A percentile compares a stretch with the other conserved stretches of the same genome.
Conservation (phyloP, 2,888 invertebrate species). For the Aphodius sticticus region DNA sequence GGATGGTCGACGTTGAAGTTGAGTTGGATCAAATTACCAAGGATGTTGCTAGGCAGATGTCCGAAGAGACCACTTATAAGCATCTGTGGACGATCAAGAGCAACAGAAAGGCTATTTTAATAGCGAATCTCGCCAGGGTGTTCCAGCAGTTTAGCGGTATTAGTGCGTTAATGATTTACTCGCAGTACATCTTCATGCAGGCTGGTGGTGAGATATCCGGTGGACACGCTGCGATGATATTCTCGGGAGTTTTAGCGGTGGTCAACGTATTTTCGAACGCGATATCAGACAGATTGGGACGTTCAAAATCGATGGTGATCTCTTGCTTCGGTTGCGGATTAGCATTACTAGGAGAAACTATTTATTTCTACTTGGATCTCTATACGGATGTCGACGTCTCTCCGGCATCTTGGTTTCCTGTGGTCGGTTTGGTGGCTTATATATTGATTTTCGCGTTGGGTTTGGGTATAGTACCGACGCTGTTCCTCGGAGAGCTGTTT, state of each 20-base stretch:
- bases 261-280: conserved; percentile 41
- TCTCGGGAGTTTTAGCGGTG: conserved; percentile 40
- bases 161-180: conserved; percentile 48
- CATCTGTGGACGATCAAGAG: conserved; percentile 49
- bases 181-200: conserved; percentile 52
- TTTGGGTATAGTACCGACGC: conserved; percentile 49
- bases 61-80: conserved; percentile 47
- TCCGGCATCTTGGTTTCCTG: conserved; percentile 49
- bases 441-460: conserved; percentile 47
- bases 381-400: conserved; percentile 43
- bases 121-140: conserved; percentile 45
- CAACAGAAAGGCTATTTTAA: conserved; percentile 50
- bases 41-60: conserved; percentile 51
- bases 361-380: conserved; percentile 48
- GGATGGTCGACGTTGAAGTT: conserved; percentile 47
- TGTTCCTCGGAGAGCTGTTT: conserved; percentile 52
- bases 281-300: conserved; percentile 33
- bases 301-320: conserved; percentile 46
- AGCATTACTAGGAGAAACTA: conserved; percentile 42
- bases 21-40: conserved; percentile 46
- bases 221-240: conserved; percentile 49
- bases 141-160: conserved; percentile 51
- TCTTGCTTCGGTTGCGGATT: conserved; percentile 45
- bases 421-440: conserved; percentile 50
- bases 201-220: conserved; percentile 51